Evolutionary conservation across 92 coral and sea anemone genomes (phyloP), one percentile per base, ranked within the genome.

Genomic region (Anthopleura xanthogrammica): DNA sequence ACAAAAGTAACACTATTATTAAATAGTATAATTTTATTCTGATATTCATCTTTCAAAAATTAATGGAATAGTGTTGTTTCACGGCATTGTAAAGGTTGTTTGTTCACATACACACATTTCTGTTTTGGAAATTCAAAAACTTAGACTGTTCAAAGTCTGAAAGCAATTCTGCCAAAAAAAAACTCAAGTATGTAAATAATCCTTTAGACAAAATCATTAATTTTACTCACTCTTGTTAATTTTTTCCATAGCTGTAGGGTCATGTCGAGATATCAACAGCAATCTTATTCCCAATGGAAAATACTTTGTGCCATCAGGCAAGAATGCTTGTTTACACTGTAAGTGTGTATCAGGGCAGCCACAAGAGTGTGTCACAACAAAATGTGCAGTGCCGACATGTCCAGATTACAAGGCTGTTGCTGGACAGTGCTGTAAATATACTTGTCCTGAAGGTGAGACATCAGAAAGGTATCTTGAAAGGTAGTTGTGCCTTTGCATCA

Each of bases 371-470:
- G 85, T 94, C 42, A 83, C 85, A 24, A 89, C 98, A 72, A 90
- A 85, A 52, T 97, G 99, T 86, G 95, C 98, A 3, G 86, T 87
- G 71, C 99, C 99, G 52, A 91, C 92, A 50, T 97, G 99, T 70
- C 82, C 89, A 43, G 76, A 92, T 60, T 92, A 94, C 91, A 86
- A 90, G 85, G 88, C 88, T 36, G 84, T 97, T 36, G 91, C 95
- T 64, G 99, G 98, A 75, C 91, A 95, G 56, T 97, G 99, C 72
- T 97, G 99, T 83, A 92, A 91, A 10, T 97, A 90, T 78, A 95
- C 98, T 16, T 97, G 99, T 65, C 93, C 93, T 3, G 88, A 94
- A 81, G 97, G 99, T 97, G 55, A 79, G 91, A 7, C 39, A 42
- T 43, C 17, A 10, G 36, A 43, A 24, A 36, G 7, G 55, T 43